A percentile compares a stretch with the other conserved stretches of the same genome.
phyloP scores from a whole-genome alignment of 2,888 invertebrate genomes.

The Patella ulyssiponensis region DNA sequence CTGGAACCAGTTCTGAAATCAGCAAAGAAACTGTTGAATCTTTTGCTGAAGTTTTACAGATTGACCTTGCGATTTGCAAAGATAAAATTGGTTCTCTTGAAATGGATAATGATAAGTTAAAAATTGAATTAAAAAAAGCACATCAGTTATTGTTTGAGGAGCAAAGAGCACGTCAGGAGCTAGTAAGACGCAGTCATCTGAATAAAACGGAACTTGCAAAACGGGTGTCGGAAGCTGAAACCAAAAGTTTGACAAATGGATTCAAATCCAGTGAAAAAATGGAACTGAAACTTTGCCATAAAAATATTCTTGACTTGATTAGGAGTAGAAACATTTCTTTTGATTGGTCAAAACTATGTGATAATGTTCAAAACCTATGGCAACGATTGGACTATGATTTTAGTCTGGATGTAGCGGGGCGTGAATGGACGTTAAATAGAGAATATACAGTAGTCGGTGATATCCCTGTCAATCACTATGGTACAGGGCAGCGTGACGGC shows the following conservation, averaged over 20 bases:
- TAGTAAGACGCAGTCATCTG: neutral
- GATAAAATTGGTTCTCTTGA: constrained; percentile 36
- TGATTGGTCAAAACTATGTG: neutral
- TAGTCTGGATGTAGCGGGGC: constrained; percentile 37
- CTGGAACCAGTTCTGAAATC: too few species aligned
- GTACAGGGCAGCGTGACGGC: constrained; percentile 31
- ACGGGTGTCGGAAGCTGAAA: neutral
- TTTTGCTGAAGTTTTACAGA: constrained; percentile 40
- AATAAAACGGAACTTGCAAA: neutral
- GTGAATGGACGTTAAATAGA: constrained; percentile 49
- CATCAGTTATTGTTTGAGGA: neutral
- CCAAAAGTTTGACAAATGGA: constrained; percentile 13
- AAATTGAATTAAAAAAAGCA: constrained; percentile 4
- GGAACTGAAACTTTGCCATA: neutral
- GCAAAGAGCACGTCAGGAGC: neutral
- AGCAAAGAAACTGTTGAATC: neutral
- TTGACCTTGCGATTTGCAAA: constrained; percentile 44
- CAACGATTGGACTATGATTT: constrained; percentile 14
- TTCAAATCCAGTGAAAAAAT: neutral
- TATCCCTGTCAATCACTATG: constrained; percentile 40
- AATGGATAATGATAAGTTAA: constrained; percentile 33
- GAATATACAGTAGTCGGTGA: constrained; percentile 49
- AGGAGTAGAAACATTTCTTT: neutral
- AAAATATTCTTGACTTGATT: neutral
- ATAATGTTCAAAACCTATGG: constrained; percentile 5